Conservation (phyloP, 2,797 vertebrate species). For the Choloepus didactylus region DNA sequence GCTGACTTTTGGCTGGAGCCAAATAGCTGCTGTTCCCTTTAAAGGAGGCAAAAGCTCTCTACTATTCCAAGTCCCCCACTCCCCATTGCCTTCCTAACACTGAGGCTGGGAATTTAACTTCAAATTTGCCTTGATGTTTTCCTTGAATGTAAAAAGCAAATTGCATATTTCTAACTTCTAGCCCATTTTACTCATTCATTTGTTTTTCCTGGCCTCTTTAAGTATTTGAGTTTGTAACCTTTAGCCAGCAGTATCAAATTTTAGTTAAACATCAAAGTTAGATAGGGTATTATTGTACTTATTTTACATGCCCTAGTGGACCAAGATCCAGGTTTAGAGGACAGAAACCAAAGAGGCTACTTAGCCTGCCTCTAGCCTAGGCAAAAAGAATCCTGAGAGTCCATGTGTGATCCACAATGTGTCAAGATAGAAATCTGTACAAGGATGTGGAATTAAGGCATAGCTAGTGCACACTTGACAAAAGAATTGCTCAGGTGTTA, state of each 20-base stretch:
- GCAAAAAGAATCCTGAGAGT: background rate
- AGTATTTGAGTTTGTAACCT: slow-evolving; percentile 30
- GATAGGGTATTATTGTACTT: background rate
- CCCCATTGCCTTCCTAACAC: background rate
- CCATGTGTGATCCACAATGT: background rate
- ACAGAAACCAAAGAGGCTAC: background rate
- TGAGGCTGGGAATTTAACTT: slow-evolving; percentile 12
- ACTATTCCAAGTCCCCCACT: background rate
- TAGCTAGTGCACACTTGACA: background rate
- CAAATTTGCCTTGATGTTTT: slow-evolving; percentile 43
- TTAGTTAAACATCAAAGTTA: slow-evolving; percentile 14
- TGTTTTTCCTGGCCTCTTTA: background rate
- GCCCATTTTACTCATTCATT: background rate
- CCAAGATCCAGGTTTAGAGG: background rate
- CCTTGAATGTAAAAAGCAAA: background rate
- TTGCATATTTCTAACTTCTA: background rate
- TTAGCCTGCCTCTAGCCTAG: background rate
- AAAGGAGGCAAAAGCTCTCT: background rate
- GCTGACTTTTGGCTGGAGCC: background rate
- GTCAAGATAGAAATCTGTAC: background rate
- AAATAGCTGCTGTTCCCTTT: background rate
- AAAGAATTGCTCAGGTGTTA: background rate
- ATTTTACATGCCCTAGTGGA: background rate
- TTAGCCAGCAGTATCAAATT: slow-evolving; percentile 30
- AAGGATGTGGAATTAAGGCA: background rate